Base-by-base conservation (phyloP, 1,140 invertebrate species). In the Drosophila nasuta region DNA sequence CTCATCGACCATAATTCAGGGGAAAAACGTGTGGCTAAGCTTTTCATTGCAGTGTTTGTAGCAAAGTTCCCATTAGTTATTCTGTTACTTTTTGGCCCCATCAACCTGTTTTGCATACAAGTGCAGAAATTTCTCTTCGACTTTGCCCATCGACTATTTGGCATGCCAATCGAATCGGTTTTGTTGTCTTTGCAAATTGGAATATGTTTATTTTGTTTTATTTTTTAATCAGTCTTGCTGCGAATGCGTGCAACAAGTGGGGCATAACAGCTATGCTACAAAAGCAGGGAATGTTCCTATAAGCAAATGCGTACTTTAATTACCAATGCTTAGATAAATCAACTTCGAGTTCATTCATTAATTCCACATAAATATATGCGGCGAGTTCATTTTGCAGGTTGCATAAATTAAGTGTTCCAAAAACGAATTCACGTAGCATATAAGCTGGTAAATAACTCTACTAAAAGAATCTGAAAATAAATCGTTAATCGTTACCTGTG, bases 121-220 rank as follows among this genome's bases (percentile, higher is more conserved):
- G 58, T 63, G 58, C 66, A 43, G 35, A 65, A 75, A 64, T 70
- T 70, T 63, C 58, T 69, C 51, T 57, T 63, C 17, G 57, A 68
- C 64, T 68, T 68, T 62, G 65, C 43, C 30, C 56, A 62, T 33
- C 69, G 58, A 43, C 35, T 75, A 57, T 70, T 75, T 75, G 57
- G 57, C 65, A 51, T 25, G 33, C 68, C 41, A 51, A 64, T 52
- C 20, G 33, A 25, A 56, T 45, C 7, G 62, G 6, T 48, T 17
- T 17, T 20, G 30, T 13, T 58, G 5, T 33, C 30, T 33, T n/a
- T 33, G 41, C 43, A 15, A 58, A 67, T 58, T 46, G 17, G 56
- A 68, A 59, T 68, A 51, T 68, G 6, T 15, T 46, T 7, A 33
- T 11, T 38, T 38, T 10, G 7, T 38, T 38, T 38, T 10, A 8